Base-by-base conservation (phyloP, 2,113 vertebrate species). In the Plestiodon gilberti region DNA sequence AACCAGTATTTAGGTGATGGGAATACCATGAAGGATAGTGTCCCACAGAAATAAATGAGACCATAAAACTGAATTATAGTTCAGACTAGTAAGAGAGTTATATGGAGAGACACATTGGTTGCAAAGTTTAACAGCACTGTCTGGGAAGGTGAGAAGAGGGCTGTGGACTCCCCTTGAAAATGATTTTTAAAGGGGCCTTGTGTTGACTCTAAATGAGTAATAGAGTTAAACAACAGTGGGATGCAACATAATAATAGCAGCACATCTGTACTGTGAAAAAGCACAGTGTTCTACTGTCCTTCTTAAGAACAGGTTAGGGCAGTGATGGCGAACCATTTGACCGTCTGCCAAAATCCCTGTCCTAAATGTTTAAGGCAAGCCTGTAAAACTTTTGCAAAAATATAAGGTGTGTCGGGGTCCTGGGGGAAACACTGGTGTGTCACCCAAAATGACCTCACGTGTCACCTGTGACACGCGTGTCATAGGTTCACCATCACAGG, bases 1-100 rank as follows among this genome's bases (percentile, higher is more conserved):
- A 92, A 93, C 30, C 74, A 61, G 88, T 77, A 91, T 92, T 90
- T 89, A 94, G 93, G 84, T 93, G 94, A 93, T 92, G 88, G 83
- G 94, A 95, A 95, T 95, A 93, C 93, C 89, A 81, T 89, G 92
- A 85, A 89, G 91, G 83, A 92, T 89, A 92, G 83, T 92, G 86
- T 95, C 92, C 95, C 91, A 93, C 89, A 94, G 93, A 92, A 93
- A 90, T 93, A 88, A 90, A 94, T 78, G 92, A 94, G 88, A 87
- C 93, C 90, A 93, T 95, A 95, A 93, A 95, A 88, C 86, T 17
- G 93, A 94, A 93, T 92, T 95, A 91, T 71, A 92, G 88, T 92
- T 94, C 92, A 93, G 73, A 86, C 79, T 89, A 92, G 90, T 91
- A 93, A 93, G 92, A 61, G 81, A 81, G 64, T 93, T 95, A 92